Conservation (phyloP, 2,113 vertebrate genomes). For the Etheostoma cragini region DNA sequence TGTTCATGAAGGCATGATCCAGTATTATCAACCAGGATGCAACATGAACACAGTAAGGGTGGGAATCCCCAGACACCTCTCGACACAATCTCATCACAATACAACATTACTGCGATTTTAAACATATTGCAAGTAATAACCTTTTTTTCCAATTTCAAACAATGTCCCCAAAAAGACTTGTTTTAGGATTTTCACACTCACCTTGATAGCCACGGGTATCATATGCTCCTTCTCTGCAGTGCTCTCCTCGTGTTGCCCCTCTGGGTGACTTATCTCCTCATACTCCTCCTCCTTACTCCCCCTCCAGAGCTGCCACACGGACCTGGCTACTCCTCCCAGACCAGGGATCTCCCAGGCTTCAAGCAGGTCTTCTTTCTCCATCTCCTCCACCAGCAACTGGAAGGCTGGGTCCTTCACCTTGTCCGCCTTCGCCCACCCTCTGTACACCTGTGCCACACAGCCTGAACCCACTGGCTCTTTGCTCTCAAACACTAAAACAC, state of each 20-base stretch:
- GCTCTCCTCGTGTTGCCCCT: slow-evolving; percentile 18
- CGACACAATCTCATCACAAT: too few relatives aligned
- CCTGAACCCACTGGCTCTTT: slow-evolving; percentile 92
- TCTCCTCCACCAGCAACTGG: slow-evolving; percentile 58
- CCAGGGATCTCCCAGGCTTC: slow-evolving; percentile 86
- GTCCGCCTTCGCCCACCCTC: slow-evolving; percentile 85
- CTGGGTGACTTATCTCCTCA: slow-evolving; percentile 43
- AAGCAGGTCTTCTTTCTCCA: slow-evolving; percentile 74
- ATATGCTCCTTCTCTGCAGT: slow-evolving; percentile 70
- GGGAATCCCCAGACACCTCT: too few relatives aligned
- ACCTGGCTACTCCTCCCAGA: slow-evolving; percentile 74
- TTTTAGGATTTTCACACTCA: slow-evolving; percentile 67
- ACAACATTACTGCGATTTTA: too few relatives aligned
- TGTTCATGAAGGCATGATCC: neutral
- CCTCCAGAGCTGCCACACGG: slow-evolving; percentile 70
- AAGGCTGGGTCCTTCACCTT: slow-evolving; percentile 78
- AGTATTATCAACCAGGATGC: neutral
- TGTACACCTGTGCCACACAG: slow-evolving; percentile 95
- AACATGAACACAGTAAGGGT: neutral
- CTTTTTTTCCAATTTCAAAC: too few relatives aligned
- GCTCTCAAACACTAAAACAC: slow-evolving; percentile 86
- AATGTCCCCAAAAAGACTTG: too few relatives aligned
- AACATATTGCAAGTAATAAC: too few relatives aligned
- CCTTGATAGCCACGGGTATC: slow-evolving; percentile 94
- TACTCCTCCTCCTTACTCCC: slow-evolving; percentile 50